Evolutionary conservation across 2,797 vertebrate genomes (phyloP), one percentile per base, ranked within the genome.

Genomic region (Rallus crepitans): DNA sequence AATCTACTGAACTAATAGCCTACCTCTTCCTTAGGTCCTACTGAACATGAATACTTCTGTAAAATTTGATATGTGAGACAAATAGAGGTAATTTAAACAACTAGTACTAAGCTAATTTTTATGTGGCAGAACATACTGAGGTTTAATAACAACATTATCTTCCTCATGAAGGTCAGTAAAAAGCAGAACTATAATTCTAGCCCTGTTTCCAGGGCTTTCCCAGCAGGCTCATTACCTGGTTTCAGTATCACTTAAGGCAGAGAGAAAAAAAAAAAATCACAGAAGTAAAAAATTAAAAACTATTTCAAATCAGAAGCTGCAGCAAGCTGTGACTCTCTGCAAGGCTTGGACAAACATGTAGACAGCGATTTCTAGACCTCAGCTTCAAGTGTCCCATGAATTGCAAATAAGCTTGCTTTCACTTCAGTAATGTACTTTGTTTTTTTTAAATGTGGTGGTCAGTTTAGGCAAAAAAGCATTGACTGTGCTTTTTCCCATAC

Each of bases 91-190:
- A 80, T 82, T 84, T 89, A 89, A 91, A 75, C 40, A 86, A 78
- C 47, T 71, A 76, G 72, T 52, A 69, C 47, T 75, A 40, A 65
- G 65, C 50, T 94, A 52, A 72, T 76, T 88, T 89, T 90, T 86
- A 63, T 37, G 50, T 69, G 69, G 42, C 72, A 91, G 87, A 93
- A 88, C 47, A 61, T 65, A 72, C 45, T 80, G 59, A 80, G 69
- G 80, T 82, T 96, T 91, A 90, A 81, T 59, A 95, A 80, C 37
- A 90, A 61, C 21, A 82, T 48, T 72, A 40, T 85, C 75, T 94
- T 95, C 73, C 64, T 87, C 13, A 30, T 52, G 78, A 77, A 95
- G 40, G 40, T 87, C 86, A 92, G 60, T 78, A 82, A 83, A 90
- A 86, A 89, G 72, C 68, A 82, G 82, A 94, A 84, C 73, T 93